phyloP scores from a whole-genome alignment of 2,888 invertebrate genomes.

The Abrostola tripartita region DNA sequence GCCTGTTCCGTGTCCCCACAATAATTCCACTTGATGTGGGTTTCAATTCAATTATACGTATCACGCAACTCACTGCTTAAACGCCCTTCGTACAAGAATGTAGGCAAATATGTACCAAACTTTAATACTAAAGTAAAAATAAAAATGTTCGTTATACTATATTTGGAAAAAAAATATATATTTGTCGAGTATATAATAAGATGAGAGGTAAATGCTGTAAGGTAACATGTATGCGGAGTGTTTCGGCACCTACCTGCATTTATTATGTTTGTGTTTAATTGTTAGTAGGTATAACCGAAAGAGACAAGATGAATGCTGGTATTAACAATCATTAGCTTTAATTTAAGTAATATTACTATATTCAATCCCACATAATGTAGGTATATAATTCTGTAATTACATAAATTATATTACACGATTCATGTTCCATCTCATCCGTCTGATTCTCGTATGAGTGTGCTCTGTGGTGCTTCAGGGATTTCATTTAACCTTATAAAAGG shows the following conservation, averaged over 20 bases:
- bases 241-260: neutral
- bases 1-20: constrained; percentile 71
- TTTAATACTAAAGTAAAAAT: constrained; percentile 21
- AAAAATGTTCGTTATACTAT: constrained; percentile 34
- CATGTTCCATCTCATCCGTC: constrained; percentile 4
- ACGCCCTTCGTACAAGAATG: constrained; percentile 38
- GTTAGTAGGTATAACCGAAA: too few species aligned
- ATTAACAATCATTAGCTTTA: too few species aligned
- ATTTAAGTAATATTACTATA: too few species aligned
- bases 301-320: too few species aligned
- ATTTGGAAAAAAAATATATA: too few species aligned
- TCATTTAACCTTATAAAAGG: constrained; percentile 57
- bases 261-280: too few species aligned
- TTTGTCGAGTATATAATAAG: constrained; percentile 11
- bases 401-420: neutral
- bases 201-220: too few species aligned
- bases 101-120: constrained; percentile 41
- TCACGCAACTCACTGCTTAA: constrained; percentile 69
- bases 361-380: too few species aligned
- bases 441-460: constrained; percentile 21
- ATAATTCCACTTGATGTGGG: constrained; percentile 74
- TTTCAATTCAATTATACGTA: constrained; percentile 77
- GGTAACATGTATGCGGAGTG: too few species aligned
- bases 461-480: constrained; percentile 50
- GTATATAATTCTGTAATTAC: neutral